Percentiles rank a stretch among this genome's conserved stretches.
These are phyloP conservation scores for Nothocercus nigrocapillus DNA, from an alignment of 2,113 vertebrate genomes.

Conservation along the genomic window DNA sequence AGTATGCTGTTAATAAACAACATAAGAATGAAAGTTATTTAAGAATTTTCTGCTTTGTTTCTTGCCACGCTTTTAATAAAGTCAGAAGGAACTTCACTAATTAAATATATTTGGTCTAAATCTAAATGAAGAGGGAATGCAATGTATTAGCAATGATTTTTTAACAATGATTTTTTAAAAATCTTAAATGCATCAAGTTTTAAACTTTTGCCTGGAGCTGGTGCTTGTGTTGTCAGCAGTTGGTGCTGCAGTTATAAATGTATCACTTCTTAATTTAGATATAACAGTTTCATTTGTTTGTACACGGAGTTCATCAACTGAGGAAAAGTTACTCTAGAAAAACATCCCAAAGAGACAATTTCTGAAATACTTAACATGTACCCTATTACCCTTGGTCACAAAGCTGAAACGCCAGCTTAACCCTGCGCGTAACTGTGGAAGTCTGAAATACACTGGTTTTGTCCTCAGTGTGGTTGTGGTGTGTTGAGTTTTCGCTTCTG, in stretches of 20 bases:
- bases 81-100: background rate
- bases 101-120: background rate
- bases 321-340: constrained; percentile 2
- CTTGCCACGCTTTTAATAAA: background rate
- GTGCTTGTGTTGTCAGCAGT: background rate
- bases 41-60: background rate
- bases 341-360: background rate
- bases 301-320: background rate
- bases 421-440: background rate
- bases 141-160: background rate
- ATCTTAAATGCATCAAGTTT: background rate
- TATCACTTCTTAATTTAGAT: background rate
- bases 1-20: constrained; percentile 20
- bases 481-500: background rate
- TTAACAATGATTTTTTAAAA: too few species aligned
- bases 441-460: background rate
- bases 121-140: background rate
- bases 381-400: background rate
- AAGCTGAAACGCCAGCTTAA: background rate
- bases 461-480: background rate
- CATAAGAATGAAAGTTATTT: background rate
- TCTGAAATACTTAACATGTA: background rate
- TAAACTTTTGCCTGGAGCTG: background rate
- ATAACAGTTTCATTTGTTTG: background rate
- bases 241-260: background rate